Evolutionary conservation across 2,113 vertebrate species (phyloP).

Genomic region (Larimichthys crocea): DNA sequence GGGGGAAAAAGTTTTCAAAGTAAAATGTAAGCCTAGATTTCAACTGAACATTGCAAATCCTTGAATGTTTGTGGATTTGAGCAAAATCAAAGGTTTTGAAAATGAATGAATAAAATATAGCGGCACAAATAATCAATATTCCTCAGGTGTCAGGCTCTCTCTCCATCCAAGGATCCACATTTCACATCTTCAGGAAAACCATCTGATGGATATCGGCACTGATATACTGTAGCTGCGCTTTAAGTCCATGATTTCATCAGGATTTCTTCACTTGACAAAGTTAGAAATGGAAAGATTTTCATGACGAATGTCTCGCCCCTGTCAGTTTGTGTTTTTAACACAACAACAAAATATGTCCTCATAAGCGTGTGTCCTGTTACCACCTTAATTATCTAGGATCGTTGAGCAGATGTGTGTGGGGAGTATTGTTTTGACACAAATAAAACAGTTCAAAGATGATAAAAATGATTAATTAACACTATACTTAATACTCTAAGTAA

Average conservation of each 20-base stretch:
- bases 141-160: background rate
- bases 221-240: background rate
- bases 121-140: conserved; percentile 12
- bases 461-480: background rate
- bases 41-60: background rate
- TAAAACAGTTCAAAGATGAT: conserved; percentile 1
- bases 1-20: no score
- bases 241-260: conserved; percentile 1
- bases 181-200: background rate
- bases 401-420: conserved; percentile 10
- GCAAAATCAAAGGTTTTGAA: conserved; percentile 22
- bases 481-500: background rate
- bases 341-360: background rate
- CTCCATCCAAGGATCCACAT: background rate
- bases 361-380: background rate
- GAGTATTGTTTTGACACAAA: conserved; percentile 1
- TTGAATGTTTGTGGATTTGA: conserved; percentile 9
- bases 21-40: background rate
- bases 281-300: background rate
- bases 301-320: no score
- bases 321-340: background rate
- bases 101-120: background rate
- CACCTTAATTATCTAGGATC: background rate
- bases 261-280: conserved; percentile 12
- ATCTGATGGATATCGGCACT: background rate